These are phyloP conservation scores for Thalassophryne amazonica DNA, from an alignment of 2,797 vertebrate species.

Conservation along the genomic window DNA sequence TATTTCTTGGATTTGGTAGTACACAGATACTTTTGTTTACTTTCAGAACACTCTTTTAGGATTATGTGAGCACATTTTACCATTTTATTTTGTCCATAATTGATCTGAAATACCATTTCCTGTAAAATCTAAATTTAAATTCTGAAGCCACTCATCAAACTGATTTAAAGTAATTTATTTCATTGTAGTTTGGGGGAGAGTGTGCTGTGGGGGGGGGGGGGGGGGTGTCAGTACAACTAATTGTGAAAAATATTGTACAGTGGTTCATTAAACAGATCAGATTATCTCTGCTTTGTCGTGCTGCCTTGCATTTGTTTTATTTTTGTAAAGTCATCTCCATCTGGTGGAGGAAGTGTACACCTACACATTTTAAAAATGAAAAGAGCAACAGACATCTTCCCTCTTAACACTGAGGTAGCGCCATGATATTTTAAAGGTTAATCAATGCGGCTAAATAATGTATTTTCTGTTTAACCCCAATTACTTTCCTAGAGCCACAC, in stretches of 20 bases:
- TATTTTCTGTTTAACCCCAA: too few relatives aligned
- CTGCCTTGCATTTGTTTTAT: neutral
- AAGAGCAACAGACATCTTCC: too few relatives aligned
- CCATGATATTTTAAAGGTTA: too few relatives aligned
- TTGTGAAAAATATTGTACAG: slow-evolving; percentile 36
- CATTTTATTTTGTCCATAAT: slow-evolving; percentile 23
- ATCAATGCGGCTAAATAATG: too few relatives aligned
- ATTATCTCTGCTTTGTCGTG: slow-evolving; percentile 28
- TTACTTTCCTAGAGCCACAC: too few relatives aligned
- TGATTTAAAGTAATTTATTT: slow-evolving; percentile 45
- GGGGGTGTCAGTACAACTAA: slow-evolving; percentile 7
- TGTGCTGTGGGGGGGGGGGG: too few relatives aligned
- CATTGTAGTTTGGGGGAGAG: slow-evolving; percentile 27
- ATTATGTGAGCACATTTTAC: slow-evolving; percentile 18
- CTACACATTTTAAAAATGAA: neutral
- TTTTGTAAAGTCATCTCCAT: slow-evolving; percentile 30
- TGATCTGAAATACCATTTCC: too few relatives aligned
- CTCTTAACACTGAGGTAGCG: too few relatives aligned
- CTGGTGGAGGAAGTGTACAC: slow-evolving; percentile 43
- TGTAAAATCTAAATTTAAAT: slow-evolving; percentile 17
- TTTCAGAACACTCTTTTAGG: too few relatives aligned
- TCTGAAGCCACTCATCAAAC: slow-evolving; percentile 16
- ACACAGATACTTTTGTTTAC: too few relatives aligned
- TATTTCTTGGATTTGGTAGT: too few relatives aligned
- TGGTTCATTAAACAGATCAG: slow-evolving; percentile 50